Conservation (phyloP, 2,113 vertebrate species). For the Pontoporia blainvillei region DNA sequence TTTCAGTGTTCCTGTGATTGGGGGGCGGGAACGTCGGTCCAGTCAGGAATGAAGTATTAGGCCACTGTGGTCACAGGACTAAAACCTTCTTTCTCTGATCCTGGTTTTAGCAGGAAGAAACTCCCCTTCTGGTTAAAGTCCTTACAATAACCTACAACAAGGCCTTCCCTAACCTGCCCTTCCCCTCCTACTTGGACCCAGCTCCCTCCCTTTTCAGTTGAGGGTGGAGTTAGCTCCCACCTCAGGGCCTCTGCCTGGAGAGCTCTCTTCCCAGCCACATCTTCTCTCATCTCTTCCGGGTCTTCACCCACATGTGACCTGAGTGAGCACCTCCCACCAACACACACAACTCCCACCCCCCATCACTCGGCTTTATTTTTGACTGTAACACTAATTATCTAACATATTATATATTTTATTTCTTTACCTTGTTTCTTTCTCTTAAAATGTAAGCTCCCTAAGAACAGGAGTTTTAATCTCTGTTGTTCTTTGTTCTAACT, state of each 20-base stretch:
- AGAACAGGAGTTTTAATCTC: not conserved
- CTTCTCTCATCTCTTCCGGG: not conserved
- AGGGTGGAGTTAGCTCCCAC: not conserved
- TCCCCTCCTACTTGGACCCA: not conserved
- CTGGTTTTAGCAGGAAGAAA: not conserved
- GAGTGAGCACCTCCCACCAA: not conserved
- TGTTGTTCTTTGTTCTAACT: not conserved
- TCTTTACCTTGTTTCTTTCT: not conserved
- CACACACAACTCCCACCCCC: too few species aligned
- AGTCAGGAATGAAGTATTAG: not conserved
- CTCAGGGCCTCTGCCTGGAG: not conserved
- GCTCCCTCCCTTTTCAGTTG: not conserved
- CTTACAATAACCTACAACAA: not conserved
- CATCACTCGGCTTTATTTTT: not conserved
- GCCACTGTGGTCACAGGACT: not conserved
- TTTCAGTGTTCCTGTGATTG: not conserved
- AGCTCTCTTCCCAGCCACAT: not conserved
- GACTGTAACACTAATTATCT: not conserved
- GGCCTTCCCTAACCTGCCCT: not conserved
- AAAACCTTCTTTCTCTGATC: not conserved
- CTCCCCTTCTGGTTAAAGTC: not conserved
- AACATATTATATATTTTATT: not conserved
- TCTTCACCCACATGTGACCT: not conserved
- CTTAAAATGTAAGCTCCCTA: not conserved
- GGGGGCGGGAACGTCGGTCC: not conserved